Conservation (phyloP, 64 coral and sea anemone genomes). For the Dendronephthya gigantea region DNA sequence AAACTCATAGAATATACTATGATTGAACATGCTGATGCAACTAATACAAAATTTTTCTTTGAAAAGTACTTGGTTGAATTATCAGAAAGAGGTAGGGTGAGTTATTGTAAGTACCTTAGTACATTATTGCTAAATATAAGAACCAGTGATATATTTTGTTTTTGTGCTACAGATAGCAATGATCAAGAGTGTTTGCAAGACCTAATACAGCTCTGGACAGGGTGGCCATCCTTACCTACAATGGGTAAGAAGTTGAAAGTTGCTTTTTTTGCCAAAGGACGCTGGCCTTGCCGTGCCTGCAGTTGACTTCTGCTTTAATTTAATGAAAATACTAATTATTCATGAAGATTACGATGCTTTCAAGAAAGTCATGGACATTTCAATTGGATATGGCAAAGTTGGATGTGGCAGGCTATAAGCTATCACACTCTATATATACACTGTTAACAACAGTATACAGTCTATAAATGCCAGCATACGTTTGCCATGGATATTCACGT, state of each 20-base stretch:
- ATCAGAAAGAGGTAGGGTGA: neutral
- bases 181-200: constrained; percentile 1
- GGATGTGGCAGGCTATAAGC: constrained; percentile 16
- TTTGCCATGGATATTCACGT: too few species aligned
- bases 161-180: neutral
- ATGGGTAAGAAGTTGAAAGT: neutral
- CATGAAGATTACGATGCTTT: neutral
- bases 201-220: neutral
- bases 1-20: neutral
- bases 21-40: neutral
- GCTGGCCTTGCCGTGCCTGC: neutral
- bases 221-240: neutral
- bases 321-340: neutral
- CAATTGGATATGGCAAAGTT: neutral
- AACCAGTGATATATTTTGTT: too few species aligned
- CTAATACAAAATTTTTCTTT: neutral
- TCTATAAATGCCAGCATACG: too few species aligned
- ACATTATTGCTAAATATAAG: too few species aligned
- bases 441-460: too few species aligned
- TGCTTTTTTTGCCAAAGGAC: neutral
- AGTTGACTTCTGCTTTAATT: neutral
- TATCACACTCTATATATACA: neutral
- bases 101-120: too few species aligned
- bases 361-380: neutral
- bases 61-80: neutral